phyloP scores from a whole-genome alignment of 2,797 vertebrate genomes.

The Myotis findleyi region DNA sequence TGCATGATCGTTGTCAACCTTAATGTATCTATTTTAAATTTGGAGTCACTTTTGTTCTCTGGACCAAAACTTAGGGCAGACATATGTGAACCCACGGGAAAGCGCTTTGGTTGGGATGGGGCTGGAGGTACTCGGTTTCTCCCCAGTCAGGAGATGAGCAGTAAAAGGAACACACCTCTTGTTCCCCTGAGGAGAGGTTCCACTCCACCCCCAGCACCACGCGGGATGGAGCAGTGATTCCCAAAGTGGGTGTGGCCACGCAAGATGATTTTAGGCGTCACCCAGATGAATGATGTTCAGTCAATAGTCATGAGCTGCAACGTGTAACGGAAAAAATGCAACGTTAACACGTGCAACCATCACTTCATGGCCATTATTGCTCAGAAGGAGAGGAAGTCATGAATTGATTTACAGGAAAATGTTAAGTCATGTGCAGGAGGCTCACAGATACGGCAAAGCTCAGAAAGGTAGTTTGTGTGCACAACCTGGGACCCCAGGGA shows the following conservation, averaged over 20 bases:
- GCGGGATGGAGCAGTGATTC: not conserved
- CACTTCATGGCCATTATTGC: not conserved
- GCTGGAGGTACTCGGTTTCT: not conserved
- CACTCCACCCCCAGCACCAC: not conserved
- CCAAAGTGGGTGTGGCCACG: not conserved
- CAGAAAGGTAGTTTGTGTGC: not conserved
- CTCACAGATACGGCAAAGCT: not conserved
- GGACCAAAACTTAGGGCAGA: not conserved
- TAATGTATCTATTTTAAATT: not conserved
- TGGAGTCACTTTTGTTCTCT: conserved; percentile 28
- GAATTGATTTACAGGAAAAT: not conserved
- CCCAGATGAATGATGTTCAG: not conserved
- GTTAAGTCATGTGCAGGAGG: not conserved
- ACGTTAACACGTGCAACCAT: no score
- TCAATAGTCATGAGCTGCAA: not conserved
- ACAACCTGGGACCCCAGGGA: not conserved
- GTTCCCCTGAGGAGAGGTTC: not conserved
- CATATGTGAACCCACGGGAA: not conserved
- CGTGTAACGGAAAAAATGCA: not conserved
- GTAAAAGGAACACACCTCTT: not conserved
- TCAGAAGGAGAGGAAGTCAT: not conserved
- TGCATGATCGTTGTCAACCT: not conserved
- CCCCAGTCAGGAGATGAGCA: not conserved
- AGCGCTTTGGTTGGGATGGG: not conserved
- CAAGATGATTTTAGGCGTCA: not conserved